These are phyloP conservation scores for Melikaiella ostensackeni DNA, from an alignment of 2,888 invertebrate genomes.

Conservation along the genomic window DNA sequence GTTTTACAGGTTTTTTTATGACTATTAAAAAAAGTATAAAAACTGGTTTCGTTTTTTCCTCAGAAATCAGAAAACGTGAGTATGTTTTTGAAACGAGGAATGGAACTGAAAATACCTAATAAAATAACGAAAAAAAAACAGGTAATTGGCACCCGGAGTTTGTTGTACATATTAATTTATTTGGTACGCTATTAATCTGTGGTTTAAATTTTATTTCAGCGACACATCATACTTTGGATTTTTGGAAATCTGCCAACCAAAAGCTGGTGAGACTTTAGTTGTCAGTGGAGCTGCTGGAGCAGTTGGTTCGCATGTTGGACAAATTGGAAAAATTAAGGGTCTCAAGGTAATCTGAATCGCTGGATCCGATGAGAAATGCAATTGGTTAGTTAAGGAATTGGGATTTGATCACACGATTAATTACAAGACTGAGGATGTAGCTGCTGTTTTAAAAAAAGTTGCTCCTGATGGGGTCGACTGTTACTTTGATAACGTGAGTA, in stretches of 20 bases:
- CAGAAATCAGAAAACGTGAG: too few species aligned
- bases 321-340: slow-evolving; percentile 85
- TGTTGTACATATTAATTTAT: not conserved
- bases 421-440: slow-evolving; percentile 83
- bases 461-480: slow-evolving; percentile 87
- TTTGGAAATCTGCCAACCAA: slow-evolving; percentile 84
- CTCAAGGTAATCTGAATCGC: slow-evolving; percentile 85
- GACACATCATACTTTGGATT: slow-evolving; percentile 88
- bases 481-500: slow-evolving; percentile 87
- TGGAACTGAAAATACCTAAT: too few species aligned
- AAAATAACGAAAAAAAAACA: too few species aligned
- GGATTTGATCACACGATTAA: slow-evolving; percentile 85
- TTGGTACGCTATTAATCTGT: not conserved
- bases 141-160: too few species aligned
- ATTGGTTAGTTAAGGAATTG: slow-evolving; percentile 83
- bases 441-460: slow-evolving; percentile 79
- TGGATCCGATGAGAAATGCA: slow-evolving; percentile 85
- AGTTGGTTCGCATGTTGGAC: slow-evolving; percentile 87
- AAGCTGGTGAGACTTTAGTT: slow-evolving; percentile 85
- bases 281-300: slow-evolving; percentile 88
- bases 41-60: too few species aligned
- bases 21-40: too few species aligned
- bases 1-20: too few species aligned
- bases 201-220: slow-evolving; percentile 73
- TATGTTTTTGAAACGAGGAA: too few species aligned